phyloP scores from a whole-genome alignment of 2,113 vertebrate species.

The Paramormyrops kingsleyae region DNA sequence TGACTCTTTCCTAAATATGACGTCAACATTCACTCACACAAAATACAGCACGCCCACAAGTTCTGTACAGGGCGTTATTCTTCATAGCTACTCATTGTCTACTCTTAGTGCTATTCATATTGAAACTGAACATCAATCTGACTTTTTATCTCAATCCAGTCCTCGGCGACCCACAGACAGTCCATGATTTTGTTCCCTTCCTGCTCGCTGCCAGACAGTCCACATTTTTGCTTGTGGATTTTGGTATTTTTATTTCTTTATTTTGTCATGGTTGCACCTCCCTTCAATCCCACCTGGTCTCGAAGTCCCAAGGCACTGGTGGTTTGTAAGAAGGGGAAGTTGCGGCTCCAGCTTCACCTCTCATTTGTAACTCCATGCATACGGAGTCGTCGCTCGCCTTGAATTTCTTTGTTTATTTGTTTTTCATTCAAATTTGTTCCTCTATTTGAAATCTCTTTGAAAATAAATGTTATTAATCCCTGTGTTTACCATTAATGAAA shows the following conservation, averaged over 20 bases:
- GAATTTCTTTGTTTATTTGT: not conserved
- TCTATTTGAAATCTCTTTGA: not conserved
- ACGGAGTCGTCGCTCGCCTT: not conserved
- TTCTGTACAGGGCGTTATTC: not conserved
- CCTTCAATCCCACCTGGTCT: not conserved
- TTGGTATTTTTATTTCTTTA: not conserved
- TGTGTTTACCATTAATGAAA: not conserved
- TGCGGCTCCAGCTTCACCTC: rapidly evolving
- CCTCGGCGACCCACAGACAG: not conserved
- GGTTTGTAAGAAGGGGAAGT: not conserved
- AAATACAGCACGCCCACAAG: not conserved
- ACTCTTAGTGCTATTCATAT: not conserved
- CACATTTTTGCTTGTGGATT: not conserved
- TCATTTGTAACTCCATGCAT: not conserved
- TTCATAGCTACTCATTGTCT: not conserved
- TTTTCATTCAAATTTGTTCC: not conserved
- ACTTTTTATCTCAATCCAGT: not conserved
- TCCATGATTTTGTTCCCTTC: not conserved
- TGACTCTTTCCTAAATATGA: not conserved
- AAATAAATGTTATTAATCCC: not conserved
- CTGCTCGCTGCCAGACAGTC: not conserved
- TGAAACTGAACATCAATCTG: not conserved
- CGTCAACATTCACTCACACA: not conserved
- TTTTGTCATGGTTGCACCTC: not conserved
- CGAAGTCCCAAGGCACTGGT: not conserved